These are phyloP conservation scores for Coreoperca whiteheadi DNA, from an alignment of 2,113 vertebrate genomes.

Conservation along the genomic window DNA sequence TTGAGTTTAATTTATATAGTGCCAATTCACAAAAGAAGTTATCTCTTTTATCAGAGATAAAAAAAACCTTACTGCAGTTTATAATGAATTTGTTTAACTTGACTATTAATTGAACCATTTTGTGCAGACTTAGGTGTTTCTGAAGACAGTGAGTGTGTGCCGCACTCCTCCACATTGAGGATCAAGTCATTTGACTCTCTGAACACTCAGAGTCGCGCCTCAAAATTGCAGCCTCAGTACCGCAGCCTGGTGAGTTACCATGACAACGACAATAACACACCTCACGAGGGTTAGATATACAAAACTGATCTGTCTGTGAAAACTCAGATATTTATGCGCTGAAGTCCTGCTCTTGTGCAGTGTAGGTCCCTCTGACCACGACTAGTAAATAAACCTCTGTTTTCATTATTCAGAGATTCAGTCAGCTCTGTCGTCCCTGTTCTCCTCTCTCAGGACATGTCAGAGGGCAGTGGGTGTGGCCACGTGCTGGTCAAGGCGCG, in stretches of 20 bases:
- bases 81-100: background rate
- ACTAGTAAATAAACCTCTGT: background rate
- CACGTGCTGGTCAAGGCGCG: slow-evolving; percentile 93
- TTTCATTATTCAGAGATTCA: background rate
- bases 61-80: no score
- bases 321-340: background rate
- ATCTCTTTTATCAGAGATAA: no score
- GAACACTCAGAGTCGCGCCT: slow-evolving; percentile 91
- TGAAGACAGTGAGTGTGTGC: slow-evolving; percentile 88
- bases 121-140: slow-evolving; percentile 86
- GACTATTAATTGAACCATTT: background rate
- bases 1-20: no score
- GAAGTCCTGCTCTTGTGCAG: background rate
- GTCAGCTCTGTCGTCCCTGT: background rate
- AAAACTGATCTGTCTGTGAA: background rate
- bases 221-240: slow-evolving; percentile 93
- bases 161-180: slow-evolving; percentile 88
- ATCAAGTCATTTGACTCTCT: slow-evolving; percentile 97
- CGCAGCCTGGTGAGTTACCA: slow-evolving; percentile 93
- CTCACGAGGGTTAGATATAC: background rate
- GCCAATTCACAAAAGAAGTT: no score
- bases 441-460: slow-evolving; percentile 90
- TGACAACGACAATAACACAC: background rate
- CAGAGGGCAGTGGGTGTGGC: slow-evolving; percentile 88
- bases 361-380: background rate